These are phyloP conservation scores for Zaprionus ornatus DNA, from an alignment of 1,140 invertebrate species.

Conservation along the genomic window DNA sequence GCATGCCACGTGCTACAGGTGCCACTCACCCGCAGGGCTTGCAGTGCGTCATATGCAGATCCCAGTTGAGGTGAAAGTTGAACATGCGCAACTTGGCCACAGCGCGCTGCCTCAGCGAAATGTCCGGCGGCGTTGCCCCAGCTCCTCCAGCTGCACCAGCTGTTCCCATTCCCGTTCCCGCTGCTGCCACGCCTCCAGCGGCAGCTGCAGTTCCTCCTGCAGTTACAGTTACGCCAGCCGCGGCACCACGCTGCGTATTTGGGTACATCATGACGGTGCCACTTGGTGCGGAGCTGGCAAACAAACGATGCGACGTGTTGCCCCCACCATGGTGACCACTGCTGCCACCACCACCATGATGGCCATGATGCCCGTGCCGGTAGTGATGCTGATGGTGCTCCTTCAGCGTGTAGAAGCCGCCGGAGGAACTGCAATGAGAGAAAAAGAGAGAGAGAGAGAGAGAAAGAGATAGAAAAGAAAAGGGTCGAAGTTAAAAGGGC, in stretches of 20 bases:
- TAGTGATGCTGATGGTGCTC: conserved; percentile 71
- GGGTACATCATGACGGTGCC: conserved; percentile 83
- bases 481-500: not conserved
- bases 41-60: conserved; percentile 84
- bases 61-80: conserved; percentile 84
- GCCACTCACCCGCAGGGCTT: conserved; percentile 82
- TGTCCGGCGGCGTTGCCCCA: conserved; percentile 59
- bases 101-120: conserved; percentile 80
- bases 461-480: too few relatives aligned
- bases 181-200: too few relatives aligned
- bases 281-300: conserved; percentile 77
- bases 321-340: conserved; percentile 25
- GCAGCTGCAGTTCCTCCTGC: not conserved
- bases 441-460: too few relatives aligned
- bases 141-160: not conserved
- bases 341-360: conserved; percentile 33
- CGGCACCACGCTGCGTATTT: conserved; percentile 49
- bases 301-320: conserved; percentile 61
- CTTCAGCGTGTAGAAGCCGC: conserved; percentile 78
- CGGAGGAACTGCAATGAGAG: conserved; percentile 72
- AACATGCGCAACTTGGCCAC: conserved; percentile 83
- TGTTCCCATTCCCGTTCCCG: not conserved
- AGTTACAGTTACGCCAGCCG: not conserved
- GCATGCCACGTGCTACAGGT: conserved; percentile 18
- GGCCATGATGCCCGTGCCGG: conserved; percentile 50